Conservation (phyloP, 2,797 vertebrate genomes). For the Harpagifer antarcticus region DNA sequence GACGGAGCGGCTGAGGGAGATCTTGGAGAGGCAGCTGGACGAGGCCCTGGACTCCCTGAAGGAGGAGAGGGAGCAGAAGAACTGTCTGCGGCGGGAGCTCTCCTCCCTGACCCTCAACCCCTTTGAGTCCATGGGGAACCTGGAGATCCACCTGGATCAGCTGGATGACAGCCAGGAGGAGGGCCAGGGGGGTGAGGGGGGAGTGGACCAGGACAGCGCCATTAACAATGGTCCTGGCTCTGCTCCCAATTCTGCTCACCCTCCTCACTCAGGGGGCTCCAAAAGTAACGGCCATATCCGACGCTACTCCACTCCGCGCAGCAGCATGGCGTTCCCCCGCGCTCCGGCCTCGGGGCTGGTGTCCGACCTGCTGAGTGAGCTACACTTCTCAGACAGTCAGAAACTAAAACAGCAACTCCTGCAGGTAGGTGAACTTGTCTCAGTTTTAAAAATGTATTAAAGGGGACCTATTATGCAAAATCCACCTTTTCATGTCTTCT, state of each 20-base stretch:
- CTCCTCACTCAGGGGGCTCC: constrained; percentile 74
- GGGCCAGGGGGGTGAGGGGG: constrained; percentile 70
- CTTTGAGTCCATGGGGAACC: constrained; percentile 84
- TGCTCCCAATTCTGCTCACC: constrained; percentile 72
- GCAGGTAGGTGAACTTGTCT: constrained; percentile 77
- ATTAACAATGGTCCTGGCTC: constrained; percentile 80
- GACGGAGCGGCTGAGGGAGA: constrained; percentile 83
- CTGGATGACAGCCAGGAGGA: constrained; percentile 83
- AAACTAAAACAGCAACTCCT: constrained; percentile 89
- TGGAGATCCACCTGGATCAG: constrained; percentile 86
- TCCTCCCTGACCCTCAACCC: constrained; percentile 82
- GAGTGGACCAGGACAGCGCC: constrained; percentile 81
- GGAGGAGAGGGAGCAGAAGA: constrained; percentile 91
- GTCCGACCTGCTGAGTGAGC: constrained; percentile 88
- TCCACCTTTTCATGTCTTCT: no score
- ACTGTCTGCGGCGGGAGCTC: constrained; percentile 86
- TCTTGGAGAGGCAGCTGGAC: constrained; percentile 88
- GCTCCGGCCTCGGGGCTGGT: constrained; percentile 84
- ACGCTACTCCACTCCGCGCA: constrained; percentile 83
- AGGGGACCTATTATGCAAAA: no score
- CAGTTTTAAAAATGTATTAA: background rate
- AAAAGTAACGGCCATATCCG: constrained; percentile 81
- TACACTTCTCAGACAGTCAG: constrained; percentile 89
- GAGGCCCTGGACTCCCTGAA: constrained; percentile 90
- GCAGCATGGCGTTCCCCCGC: constrained; percentile 80